Evolutionary conservation across 2,888 invertebrate genomes (phyloP).

Genomic region (Dynastes grantii): DNA sequence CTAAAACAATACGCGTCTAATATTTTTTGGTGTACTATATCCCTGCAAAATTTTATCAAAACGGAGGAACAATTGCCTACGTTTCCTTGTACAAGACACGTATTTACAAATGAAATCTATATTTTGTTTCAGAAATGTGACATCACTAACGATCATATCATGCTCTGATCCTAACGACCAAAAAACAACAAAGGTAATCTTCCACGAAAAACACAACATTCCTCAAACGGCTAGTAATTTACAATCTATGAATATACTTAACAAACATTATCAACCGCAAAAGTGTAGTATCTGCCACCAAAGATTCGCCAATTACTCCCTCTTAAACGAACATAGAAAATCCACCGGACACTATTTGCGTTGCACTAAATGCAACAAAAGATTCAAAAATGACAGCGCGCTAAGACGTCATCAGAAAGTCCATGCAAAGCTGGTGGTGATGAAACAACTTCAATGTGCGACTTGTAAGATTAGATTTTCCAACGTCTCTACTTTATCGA

Average conservation of each 20-base stretch:
- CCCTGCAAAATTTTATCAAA: no score
- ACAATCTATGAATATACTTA: slow-evolving; percentile 54
- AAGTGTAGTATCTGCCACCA: slow-evolving; percentile 46
- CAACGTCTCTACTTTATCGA: slow-evolving; percentile 68
- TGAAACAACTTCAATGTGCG: slow-evolving; percentile 67
- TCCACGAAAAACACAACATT: slow-evolving; percentile 55
- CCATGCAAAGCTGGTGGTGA: slow-evolving; percentile 63
- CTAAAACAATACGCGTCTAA: no score
- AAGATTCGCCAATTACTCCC: slow-evolving; percentile 15
- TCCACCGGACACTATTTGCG: slow-evolving; percentile 56
- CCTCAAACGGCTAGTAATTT: slow-evolving; percentile 50
- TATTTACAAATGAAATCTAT: background rate
- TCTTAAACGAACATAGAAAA: slow-evolving; percentile 34
- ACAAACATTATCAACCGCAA: slow-evolving; percentile 56
- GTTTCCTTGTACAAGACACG: no score
- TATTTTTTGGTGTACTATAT: no score
- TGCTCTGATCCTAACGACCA: slow-evolving; percentile 70
- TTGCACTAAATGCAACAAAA: slow-evolving; percentile 69
- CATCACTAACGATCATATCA: slow-evolving; percentile 70
- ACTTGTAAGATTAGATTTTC: slow-evolving; percentile 69
- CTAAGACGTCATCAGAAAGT: slow-evolving; percentile 69
- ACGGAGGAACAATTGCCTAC: no score
- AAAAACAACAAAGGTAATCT: slow-evolving; percentile 69
- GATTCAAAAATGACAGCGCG: slow-evolving; percentile 68
- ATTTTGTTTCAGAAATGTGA: slow-evolving; percentile 66